A percentile compares a stretch with the other conserved stretches of the same genome.
These are phyloP conservation scores for Strigamia transsilvanica DNA, from an alignment of 2,888 invertebrate genomes.

Conservation along the genomic window DNA sequence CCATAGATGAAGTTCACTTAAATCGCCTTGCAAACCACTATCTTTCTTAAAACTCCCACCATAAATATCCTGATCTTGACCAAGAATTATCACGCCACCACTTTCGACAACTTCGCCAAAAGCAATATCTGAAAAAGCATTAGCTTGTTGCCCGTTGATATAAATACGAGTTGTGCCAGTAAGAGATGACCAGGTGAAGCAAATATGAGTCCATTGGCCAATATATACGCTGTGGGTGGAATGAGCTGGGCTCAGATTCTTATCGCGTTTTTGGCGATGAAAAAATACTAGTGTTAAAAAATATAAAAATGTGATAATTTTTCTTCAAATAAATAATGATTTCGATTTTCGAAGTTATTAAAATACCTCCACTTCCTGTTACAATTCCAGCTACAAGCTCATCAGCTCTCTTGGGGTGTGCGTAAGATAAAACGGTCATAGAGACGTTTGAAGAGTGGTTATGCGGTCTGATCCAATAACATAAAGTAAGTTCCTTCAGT, in stretches of 20 bases:
- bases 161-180: conserved; percentile 16
- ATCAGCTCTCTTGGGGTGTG: conserved; percentile 2
- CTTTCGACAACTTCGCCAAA: background rate
- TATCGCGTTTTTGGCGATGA: conserved; percentile 17
- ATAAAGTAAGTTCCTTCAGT: conserved; percentile 5
- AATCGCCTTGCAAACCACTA: conserved; percentile 10
- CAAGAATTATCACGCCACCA: background rate
- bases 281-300: background rate
- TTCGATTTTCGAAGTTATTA: background rate
- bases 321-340: background rate
- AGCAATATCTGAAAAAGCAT: background rate
- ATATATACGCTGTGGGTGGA: background rate
- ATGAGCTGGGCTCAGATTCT: background rate
- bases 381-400: background rate
- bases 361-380: background rate
- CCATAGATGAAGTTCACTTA: conserved; percentile 41
- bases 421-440: conserved; percentile 23
- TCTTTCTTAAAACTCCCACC: conserved; percentile 17
- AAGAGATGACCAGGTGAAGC: conserved; percentile 29
- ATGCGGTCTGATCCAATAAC: conserved; percentile 7
- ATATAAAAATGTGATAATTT: background rate
- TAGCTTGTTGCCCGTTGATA: background rate
- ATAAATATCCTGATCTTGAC: conserved; percentile 46
- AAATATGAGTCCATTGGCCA: conserved; percentile 18
- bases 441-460: conserved; percentile 2